Percentiles rank a stretch among this genome's conserved stretches.
These are phyloP conservation scores for Menidia beryllina DNA, from an alignment of 2,113 vertebrate genomes.

Conservation along the genomic window DNA sequence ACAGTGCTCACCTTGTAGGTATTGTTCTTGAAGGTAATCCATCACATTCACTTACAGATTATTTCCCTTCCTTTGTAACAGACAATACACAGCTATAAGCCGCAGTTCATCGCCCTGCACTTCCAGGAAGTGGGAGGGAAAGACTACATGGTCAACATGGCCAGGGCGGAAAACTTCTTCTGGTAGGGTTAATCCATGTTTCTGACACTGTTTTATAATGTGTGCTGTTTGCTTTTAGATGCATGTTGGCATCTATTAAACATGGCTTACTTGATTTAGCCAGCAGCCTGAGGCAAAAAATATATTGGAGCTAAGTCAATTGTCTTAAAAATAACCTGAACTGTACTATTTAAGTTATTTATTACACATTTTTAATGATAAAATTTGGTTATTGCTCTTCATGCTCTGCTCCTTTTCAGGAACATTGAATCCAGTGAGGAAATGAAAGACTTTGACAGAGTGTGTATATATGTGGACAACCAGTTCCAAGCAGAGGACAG, in stretches of 20 bases:
- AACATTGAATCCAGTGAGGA: constrained; percentile 77
- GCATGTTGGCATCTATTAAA: too few relatives aligned
- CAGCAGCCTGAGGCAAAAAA: background rate
- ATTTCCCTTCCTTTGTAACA: constrained; percentile 43
- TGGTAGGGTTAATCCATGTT: constrained; percentile 56
- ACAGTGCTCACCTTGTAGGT: background rate
- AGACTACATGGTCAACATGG: constrained; percentile 83
- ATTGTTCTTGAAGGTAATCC: constrained; percentile 10
- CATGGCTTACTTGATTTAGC: background rate
- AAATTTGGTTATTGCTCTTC: background rate
- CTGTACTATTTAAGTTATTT: too few relatives aligned
- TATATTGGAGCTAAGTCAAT: too few relatives aligned
- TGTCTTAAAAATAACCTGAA: too few relatives aligned
- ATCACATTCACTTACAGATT: background rate
- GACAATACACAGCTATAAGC: constrained; percentile 77
- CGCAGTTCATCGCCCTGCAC: constrained; percentile 84
- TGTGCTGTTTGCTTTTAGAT: background rate
- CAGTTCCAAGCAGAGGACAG: constrained; percentile 76
- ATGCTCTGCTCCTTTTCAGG: constrained; percentile 58
- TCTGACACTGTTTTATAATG: background rate
- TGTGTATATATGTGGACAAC: constrained; percentile 81
- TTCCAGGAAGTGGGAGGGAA: constrained; percentile 88
- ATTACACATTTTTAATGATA: too few relatives aligned
- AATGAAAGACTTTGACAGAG: constrained; percentile 82
- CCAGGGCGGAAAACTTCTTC: constrained; percentile 78